A percentile compares a stretch with the other conserved stretches of the same genome.
Evolutionary conservation across 1,140 invertebrate genomes (phyloP).

Genomic region (Zaprionus taronus): DNA sequence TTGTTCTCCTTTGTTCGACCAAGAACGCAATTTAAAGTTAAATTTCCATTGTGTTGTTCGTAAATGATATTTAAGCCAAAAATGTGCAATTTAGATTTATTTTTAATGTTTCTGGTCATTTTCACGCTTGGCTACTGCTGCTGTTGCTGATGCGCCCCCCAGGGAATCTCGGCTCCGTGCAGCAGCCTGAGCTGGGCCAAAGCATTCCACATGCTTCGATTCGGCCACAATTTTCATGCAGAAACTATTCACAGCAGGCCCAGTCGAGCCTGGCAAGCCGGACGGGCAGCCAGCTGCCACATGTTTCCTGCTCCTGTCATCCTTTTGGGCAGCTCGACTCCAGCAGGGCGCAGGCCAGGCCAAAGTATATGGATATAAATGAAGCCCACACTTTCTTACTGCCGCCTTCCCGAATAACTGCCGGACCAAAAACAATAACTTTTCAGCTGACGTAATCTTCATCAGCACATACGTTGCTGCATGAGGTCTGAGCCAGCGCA

Average conservation of each 20-base stretch:
- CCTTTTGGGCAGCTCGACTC: conserved; percentile 30
- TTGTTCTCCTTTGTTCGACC: conserved; percentile 16
- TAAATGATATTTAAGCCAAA: conserved; percentile 43
- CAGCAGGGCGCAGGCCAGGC: conserved; percentile 28
- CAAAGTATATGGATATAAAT: conserved; percentile 76
- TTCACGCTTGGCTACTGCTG: conserved; percentile 63
- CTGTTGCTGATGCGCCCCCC: conserved; percentile 36
- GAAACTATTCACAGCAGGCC: conserved; percentile 60
- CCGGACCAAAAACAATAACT: conserved; percentile 76
- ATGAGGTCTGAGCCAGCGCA: neutral
- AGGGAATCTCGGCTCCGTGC: conserved; percentile 22
- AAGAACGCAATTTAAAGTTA: conserved; percentile 53
- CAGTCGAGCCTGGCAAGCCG: conserved; percentile 23
- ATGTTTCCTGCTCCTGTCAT: conserved; percentile 65
- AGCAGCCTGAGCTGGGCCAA: conserved; percentile 7
- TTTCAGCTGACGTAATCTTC: conserved; percentile 82
- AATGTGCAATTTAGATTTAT: conserved; percentile 76
- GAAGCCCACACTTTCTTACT: conserved; percentile 50
- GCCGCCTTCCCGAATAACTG: conserved; percentile 51
- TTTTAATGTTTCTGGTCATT: conserved; percentile 72
- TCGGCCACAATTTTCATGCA: conserved; percentile 68
- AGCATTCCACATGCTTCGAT: conserved; percentile 55
- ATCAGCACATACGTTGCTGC: conserved; percentile 56
- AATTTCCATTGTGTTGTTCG: conserved; percentile 61
- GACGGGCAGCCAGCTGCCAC: conserved; percentile 66